phyloP scores from a whole-genome alignment of 2,888 invertebrate species.

The Petrophora chlorosata region DNA sequence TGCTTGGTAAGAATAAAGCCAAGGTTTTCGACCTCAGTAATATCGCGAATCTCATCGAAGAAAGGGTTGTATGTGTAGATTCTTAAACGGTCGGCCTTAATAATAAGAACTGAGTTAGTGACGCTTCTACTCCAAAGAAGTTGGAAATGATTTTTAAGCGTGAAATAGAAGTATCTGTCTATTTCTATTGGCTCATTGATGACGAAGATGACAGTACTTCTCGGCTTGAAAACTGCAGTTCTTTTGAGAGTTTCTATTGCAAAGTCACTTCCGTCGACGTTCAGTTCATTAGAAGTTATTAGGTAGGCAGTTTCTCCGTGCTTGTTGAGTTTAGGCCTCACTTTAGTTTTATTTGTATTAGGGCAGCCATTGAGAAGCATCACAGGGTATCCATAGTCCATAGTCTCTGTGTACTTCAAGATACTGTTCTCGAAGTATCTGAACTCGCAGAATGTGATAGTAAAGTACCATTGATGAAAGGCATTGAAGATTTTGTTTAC shows the following conservation, averaged over 20 bases:
- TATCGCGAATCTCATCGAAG: conserved; percentile 62
- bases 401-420: conserved; percentile 69
- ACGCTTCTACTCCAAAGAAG: conserved; percentile 80
- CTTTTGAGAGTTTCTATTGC: conserved; percentile 60
- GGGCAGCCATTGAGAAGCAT: conserved; percentile 72
- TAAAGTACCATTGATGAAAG: conserved; percentile 74
- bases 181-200: conserved; percentile 57
- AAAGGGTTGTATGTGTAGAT: conserved; percentile 82
- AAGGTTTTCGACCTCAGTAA: conserved; percentile 66
- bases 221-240: conserved; percentile 73
- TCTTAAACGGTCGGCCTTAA: conserved; percentile 60
- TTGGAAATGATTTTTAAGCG: conserved; percentile 73
- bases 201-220: conserved; percentile 71
- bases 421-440: conserved; percentile 76
- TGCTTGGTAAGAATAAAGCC: conserved; percentile 49
- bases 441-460: conserved; percentile 74
- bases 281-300: conserved; percentile 62
- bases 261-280: conserved; percentile 60
- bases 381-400: conserved; percentile 67
- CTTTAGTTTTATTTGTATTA: conserved; percentile 51
- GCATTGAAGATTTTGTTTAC: conserved; percentile 69
- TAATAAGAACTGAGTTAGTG: conserved; percentile 74
- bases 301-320: conserved; percentile 72
- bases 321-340: conserved; percentile 67
- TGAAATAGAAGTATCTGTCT: conserved; percentile 63